Conservation (phyloP, 2,888 invertebrate species). For the Crematogaster levior region DNA sequence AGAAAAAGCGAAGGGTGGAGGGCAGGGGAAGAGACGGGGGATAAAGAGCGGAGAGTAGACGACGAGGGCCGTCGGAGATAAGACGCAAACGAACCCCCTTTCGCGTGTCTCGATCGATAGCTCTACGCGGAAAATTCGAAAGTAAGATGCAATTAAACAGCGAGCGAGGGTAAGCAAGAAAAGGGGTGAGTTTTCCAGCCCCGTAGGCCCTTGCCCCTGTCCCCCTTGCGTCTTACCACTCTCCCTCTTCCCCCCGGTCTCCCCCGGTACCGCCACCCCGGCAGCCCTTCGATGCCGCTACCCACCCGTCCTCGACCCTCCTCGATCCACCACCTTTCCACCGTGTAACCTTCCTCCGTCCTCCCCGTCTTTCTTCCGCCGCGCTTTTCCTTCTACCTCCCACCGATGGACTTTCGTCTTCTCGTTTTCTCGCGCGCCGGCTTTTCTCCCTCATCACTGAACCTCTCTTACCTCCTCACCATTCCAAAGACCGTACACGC, state of each 20-base stretch:
- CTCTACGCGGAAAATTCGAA: slow-evolving; percentile 86
- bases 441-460: slow-evolving; percentile 63
- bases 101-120: slow-evolving; percentile 85
- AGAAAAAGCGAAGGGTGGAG: slow-evolving; percentile 63
- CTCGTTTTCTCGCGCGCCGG: slow-evolving; percentile 56
- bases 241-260: slow-evolving; percentile 42
- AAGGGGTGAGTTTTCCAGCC: slow-evolving; percentile 86
- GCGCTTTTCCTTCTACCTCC: slow-evolving; percentile 52
- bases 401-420: slow-evolving; percentile 54
- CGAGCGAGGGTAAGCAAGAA: slow-evolving; percentile 85
- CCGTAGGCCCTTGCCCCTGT: slow-evolving; percentile 73
- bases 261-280: slow-evolving; percentile 62
- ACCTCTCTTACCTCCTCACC: slow-evolving; percentile 56
- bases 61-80: slow-evolving; percentile 84
- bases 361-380: slow-evolving; percentile 69
- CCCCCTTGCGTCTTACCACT: slow-evolving; percentile 62
- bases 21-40: slow-evolving; percentile 62
- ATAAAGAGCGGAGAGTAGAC: slow-evolving; percentile 74
- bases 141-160: slow-evolving; percentile 86
- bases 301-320: slow-evolving; percentile 63
- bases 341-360: slow-evolving; percentile 60
- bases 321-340: slow-evolving; percentile 69
- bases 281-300: slow-evolving; percentile 70
- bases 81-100: slow-evolving; percentile 85
- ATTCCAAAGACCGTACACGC: slow-evolving; percentile 68